Base-by-base conservation (phyloP, 1,140 invertebrate species). In the Bathynomus jamesi region DNA sequence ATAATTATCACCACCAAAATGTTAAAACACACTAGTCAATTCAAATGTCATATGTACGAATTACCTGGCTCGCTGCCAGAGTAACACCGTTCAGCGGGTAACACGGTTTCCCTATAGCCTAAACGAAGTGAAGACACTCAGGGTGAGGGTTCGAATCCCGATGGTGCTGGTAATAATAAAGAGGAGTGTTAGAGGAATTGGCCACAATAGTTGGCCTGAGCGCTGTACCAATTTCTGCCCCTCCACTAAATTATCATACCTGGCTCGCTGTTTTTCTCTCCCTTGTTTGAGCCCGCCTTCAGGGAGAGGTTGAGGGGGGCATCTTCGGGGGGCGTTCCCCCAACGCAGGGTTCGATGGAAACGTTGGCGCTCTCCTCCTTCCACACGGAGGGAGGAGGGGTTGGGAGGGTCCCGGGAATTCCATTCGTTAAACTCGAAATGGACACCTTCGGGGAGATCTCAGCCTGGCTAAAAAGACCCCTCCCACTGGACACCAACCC, bases 251-350 rank as follows among this genome's bases (percentile, higher is more conserved):
- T n/a, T n/a, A n/a, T n/a, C n/a, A n/a, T n/a, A n/a, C n/a, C n/a
- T n/a, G 25, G 60, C 66, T 10, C 24, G 61, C 67, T 60, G 32
- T 61, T 61, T n/a, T 69, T 53, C 5, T 53, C 67, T 31, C 85
- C 83, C 46, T 83, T 82, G 24, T 86, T 82, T n/a, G 68, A 25
- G 25, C 67, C 65, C 13, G 90, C 88, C 81, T 92, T 93, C 70
- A 92, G 82, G 4, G 90, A 92, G 0, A 93, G 85, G 82, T 93
- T 92, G 21, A 93, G 84, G 0, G 91, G 91, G 0, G 89, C 87
- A 78, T 93, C 91, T 21, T 78, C 76, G 0, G 53, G 27, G 30
- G 70, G 61, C 7, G 65, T 28, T n/a, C 21, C 28, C 30, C 65
- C 61, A 5, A 66, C 69, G 32, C 73, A 75, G 0, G 73, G 72